phyloP scores from a whole-genome alignment of 1,140 invertebrate species.

The Drosophila grimshawi region DNA sequence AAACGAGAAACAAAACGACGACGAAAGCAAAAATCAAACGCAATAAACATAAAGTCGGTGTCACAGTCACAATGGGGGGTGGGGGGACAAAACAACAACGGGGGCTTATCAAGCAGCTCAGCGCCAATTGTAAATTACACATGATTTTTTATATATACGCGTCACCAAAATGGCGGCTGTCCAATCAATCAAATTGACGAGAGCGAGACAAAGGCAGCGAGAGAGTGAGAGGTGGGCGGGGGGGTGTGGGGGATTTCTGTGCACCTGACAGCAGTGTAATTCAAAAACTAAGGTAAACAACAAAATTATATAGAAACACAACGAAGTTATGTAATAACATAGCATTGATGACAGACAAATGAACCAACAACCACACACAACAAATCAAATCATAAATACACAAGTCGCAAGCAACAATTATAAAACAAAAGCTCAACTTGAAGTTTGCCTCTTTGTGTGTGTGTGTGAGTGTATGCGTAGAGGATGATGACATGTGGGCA shows the following conservation, averaged over 20 bases:
- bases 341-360: constrained; percentile 29
- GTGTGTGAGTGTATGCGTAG: constrained; percentile 30
- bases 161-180: constrained; percentile 70
- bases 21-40: constrained; percentile 30
- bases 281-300: constrained; percentile 43
- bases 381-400: constrained; percentile 39
- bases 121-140: constrained; percentile 62
- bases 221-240: constrained; percentile 5
- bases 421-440: constrained; percentile 53
- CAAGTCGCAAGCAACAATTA: constrained; percentile 49
- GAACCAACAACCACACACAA: constrained; percentile 13
- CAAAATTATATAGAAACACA: constrained; percentile 30
- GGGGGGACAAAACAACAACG: constrained; percentile 41
- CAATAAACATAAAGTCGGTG: constrained; percentile 23
- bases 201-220: constrained; percentile 21
- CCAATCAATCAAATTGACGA: constrained; percentile 66
- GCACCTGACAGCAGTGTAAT: constrained; percentile 64
- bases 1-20: constrained; percentile 8
- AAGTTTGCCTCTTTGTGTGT: constrained; percentile 50
- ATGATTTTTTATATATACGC: constrained; percentile 47
- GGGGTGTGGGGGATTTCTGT: constrained; percentile 8
- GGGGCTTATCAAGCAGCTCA: constrained; percentile 33
- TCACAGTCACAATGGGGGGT: constrained; percentile 24
- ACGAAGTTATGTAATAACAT: constrained; percentile 32
- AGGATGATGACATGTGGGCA: constrained; percentile 20